Conservation (phyloP, 2,888 invertebrate genomes). For the Amphiduros pacificus region DNA sequence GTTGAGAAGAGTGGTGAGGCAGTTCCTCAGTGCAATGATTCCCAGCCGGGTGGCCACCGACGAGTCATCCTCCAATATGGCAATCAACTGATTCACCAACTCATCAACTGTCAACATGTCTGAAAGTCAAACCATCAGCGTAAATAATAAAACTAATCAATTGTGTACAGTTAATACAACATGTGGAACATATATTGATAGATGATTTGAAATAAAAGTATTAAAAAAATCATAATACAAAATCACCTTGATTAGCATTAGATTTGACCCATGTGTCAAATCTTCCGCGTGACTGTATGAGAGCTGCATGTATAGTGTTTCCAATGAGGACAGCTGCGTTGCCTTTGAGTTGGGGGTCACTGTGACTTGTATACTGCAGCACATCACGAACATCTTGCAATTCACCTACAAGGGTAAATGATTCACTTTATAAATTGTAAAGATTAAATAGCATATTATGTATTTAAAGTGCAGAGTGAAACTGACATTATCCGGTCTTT, state of each 20-base stretch:
- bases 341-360: slow-evolving; percentile 82
- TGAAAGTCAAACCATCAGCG: too few relatives aligned
- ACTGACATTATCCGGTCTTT: too few relatives aligned
- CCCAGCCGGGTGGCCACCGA: slow-evolving; percentile 76
- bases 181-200: too few relatives aligned
- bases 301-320: slow-evolving; percentile 65
- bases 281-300: slow-evolving; percentile 43
- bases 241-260: slow-evolving; percentile 4
- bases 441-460: too few relatives aligned
- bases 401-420: slow-evolving; percentile 32
- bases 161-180: too few relatives aligned
- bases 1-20: slow-evolving; percentile 67
- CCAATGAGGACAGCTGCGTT: slow-evolving; percentile 70
- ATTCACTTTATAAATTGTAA: too few relatives aligned
- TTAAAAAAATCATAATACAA: too few relatives aligned
- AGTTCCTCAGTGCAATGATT: slow-evolving; percentile 67
- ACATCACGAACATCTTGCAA: slow-evolving; percentile 73
- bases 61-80: slow-evolving; percentile 64
- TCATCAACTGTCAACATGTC: slow-evolving; percentile 35
- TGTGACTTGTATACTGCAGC: slow-evolving; percentile 71
- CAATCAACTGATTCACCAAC: slow-evolving; percentile 47
- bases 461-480: too few relatives aligned
- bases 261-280: slow-evolving; percentile 31
- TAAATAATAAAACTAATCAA: too few relatives aligned
- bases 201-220: too few relatives aligned